These are phyloP conservation scores for Coecobrya sp. DNA, from an alignment of 2,888 invertebrate genomes.

Conservation along the genomic window DNA sequence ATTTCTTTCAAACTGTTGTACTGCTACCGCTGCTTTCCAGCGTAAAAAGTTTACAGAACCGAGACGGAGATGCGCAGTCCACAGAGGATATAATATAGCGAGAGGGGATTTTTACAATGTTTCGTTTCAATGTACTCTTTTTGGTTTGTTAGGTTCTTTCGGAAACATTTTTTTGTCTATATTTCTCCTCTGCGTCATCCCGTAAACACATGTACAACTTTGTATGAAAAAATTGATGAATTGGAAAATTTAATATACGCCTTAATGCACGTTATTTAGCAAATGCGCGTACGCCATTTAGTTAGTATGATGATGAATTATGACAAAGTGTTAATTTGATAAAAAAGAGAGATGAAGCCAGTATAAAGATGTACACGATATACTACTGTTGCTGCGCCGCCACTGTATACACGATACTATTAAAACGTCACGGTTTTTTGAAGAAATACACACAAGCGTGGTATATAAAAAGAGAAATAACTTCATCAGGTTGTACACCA, in stretches of 20 bases:
- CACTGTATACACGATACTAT: slow-evolving; percentile 34
- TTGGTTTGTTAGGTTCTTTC: neutral
- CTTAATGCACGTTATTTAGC: slow-evolving; percentile 43
- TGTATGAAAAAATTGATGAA: slow-evolving; percentile 76
- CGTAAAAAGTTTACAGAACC: slow-evolving; percentile 7
- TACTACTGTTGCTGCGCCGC: too few relatives aligned
- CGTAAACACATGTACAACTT: too few relatives aligned
- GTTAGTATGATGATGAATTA: slow-evolving; percentile 74
- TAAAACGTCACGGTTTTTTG: slow-evolving; percentile 43
- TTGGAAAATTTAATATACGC: slow-evolving; percentile 80
- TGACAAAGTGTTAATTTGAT: slow-evolving; percentile 77
- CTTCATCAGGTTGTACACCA: slow-evolving; percentile 36
- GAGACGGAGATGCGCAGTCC: neutral
- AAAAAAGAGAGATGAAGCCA: slow-evolving; percentile 61
- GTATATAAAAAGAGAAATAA: neutral
- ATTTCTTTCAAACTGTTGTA: neutral
- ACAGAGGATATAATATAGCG: neutral
- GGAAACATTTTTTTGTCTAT: neutral
- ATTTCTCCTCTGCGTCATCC: neutral
- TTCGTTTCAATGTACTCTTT: neutral
- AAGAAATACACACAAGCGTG: neutral
- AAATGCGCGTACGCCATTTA: slow-evolving; percentile 32
- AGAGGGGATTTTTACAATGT: slow-evolving; percentile 46
- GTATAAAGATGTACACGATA: slow-evolving; percentile 33
- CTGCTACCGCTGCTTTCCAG: slow-evolving; percentile 3